Percentiles rank a stretch among this genome's conserved stretches.
Evolutionary conservation across 2,797 vertebrate species (phyloP).

Genomic region (Hybognathus amarus): DNA sequence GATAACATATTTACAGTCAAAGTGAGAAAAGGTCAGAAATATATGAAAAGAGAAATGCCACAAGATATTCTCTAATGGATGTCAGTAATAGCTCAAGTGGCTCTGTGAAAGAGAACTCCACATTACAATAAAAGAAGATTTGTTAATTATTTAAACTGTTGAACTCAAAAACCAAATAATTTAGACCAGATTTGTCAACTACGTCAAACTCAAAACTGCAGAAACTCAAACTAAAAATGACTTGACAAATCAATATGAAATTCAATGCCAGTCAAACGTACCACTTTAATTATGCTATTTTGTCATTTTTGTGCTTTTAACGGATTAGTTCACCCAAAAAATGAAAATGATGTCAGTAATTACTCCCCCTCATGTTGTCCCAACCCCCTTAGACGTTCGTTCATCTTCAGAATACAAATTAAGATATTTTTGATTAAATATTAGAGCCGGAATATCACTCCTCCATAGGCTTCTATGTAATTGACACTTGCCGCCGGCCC

Average conservation of each 20-base stretch:
- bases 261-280: not conserved
- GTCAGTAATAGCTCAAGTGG: constrained; percentile 6
- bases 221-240: not conserved
- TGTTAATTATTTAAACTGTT: not conserved
- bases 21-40: constrained; percentile 28
- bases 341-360: no score
- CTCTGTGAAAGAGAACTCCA: not conserved
- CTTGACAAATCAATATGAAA: not conserved
- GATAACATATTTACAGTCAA: constrained; percentile 27
- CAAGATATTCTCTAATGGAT: not conserved
- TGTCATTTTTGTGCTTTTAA: not conserved
- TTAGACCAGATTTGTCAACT: not conserved
- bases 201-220: not conserved
- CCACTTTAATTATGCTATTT: not conserved
- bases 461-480: no score
- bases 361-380: no score
- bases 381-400: no score
- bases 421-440: no score
- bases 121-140: not conserved
- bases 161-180: not conserved
- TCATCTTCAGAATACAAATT: no score
- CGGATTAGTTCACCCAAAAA: no score
- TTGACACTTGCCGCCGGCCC: no score
- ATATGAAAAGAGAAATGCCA: constrained; percentile 9
- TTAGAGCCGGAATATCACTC: no score